Percentiles rank a stretch among this genome's conserved stretches.
Evolutionary conservation across 2,113 vertebrate genomes (phyloP).

Genomic region (Nycticryphes semicollaris): DNA sequence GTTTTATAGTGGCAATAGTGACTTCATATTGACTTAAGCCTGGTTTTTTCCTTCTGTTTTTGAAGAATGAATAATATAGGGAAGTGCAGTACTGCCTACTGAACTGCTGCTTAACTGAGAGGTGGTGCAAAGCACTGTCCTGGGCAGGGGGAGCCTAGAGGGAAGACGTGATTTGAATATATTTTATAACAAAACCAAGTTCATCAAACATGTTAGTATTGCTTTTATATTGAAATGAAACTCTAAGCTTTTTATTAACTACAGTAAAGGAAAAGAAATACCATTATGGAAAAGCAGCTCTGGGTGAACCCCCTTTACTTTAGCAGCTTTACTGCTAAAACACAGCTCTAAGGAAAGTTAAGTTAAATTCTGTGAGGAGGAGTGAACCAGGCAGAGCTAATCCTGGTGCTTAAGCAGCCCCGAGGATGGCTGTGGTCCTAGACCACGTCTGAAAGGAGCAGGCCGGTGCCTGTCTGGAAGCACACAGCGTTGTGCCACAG

Average conservation of each 20-base stretch:
- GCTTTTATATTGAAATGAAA: not conserved
- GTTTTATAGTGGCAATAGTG: not conserved
- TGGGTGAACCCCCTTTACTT: too few relatives aligned
- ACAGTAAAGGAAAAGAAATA: not conserved
- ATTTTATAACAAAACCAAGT: not conserved
- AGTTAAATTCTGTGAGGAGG: too few relatives aligned
- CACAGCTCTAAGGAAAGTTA: not conserved
- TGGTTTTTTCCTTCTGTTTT: accelerated
- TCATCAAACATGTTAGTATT: not conserved
- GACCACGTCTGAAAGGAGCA: too few relatives aligned
- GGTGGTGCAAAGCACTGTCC: not conserved
- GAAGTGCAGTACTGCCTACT: not conserved
- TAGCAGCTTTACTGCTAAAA: not conserved
- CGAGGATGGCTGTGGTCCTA: not conserved
- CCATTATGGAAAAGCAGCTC: not conserved
- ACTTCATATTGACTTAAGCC: not conserved
- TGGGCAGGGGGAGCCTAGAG: not conserved
- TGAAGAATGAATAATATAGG: not conserved
- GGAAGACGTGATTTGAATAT: not conserved
- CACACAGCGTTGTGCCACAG: not conserved
- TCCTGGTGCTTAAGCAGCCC: accelerated
- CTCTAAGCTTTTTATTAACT: not conserved
- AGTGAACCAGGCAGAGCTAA: accelerated
- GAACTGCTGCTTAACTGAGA: accelerated
- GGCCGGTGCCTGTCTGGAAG: not conserved